Evolutionary conservation across 2,113 vertebrate species (phyloP).

Genomic region (Henicopernis longicauda): DNA sequence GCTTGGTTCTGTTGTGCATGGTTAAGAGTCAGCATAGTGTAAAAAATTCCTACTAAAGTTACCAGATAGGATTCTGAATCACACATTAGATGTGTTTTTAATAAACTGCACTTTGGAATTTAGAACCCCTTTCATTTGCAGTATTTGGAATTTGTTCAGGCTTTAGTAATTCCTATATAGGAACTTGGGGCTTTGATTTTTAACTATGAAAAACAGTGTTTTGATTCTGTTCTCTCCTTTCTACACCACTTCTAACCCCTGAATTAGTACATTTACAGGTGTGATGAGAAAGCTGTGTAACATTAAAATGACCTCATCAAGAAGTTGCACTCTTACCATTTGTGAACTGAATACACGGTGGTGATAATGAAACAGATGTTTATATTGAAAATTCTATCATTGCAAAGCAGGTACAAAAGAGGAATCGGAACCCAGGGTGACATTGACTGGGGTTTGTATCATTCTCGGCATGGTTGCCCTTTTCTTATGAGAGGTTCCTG

Average conservation of each 20-base stretch:
- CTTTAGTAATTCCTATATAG: background rate
- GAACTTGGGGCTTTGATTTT: background rate
- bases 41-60: background rate
- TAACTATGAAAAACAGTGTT: rapidly evolving
- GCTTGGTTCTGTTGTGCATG: background rate
- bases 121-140: background rate
- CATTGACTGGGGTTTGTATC: slow-evolving; percentile 75
- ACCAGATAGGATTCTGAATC: background rate
- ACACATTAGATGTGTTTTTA: background rate
- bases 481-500: slow-evolving; percentile 73
- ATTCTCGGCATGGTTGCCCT: slow-evolving; percentile 75
- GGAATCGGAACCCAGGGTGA: slow-evolving; percentile 66
- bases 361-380: slow-evolving; percentile 66
- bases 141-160: background rate
- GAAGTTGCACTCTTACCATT: background rate
- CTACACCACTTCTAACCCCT: background rate
- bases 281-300: background rate
- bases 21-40: background rate
- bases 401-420: slow-evolving; percentile 75
- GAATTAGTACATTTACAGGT: background rate
- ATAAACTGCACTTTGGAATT: background rate
- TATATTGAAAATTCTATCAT: slow-evolving; percentile 68
- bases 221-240: background rate
- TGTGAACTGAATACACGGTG: slow-evolving; percentile 71
- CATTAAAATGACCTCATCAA: background rate